A percentile compares a stretch with the other conserved stretches of the same genome.
These are phyloP conservation scores for Tryphoninae sp. DNA, from an alignment of 2,888 invertebrate genomes.

Conservation along the genomic window DNA sequence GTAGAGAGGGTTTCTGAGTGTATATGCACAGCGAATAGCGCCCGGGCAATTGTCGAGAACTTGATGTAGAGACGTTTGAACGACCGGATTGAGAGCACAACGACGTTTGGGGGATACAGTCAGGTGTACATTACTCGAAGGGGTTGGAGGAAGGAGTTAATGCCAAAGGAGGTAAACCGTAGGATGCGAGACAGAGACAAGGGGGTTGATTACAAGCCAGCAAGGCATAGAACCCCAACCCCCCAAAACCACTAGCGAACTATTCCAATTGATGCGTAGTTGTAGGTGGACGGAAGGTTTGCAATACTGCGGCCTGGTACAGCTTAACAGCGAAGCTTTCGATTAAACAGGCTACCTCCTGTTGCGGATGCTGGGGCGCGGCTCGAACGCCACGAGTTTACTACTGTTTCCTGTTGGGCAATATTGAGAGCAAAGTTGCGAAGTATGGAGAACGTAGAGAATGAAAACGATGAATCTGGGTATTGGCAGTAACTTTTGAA, in stretches of 20 bases:
- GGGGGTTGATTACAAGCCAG: constrained; percentile 55
- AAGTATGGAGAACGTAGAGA: neutral
- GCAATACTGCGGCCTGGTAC: constrained; percentile 20
- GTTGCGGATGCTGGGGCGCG: constrained; percentile 17
- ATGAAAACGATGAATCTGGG: neutral
- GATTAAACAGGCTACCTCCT: constrained; percentile 52
- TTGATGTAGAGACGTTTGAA: constrained; percentile 36
- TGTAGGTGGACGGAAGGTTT: constrained; percentile 20
- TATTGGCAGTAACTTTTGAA: no score
- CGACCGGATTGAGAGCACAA: constrained; percentile 47
- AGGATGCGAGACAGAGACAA: constrained; percentile 35
- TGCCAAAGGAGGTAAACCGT: constrained; percentile 25
- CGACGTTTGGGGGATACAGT: constrained; percentile 31
- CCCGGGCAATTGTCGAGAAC: constrained; percentile 26
- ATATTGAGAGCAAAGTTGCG: constrained; percentile 5
- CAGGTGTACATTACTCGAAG: constrained; percentile 51
- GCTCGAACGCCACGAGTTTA: constrained; percentile 18
- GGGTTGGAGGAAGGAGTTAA: constrained; percentile 5
- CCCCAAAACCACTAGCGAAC: constrained; percentile 60
- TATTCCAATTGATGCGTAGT: constrained; percentile 61
- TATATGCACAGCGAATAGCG: neutral
- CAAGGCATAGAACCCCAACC: constrained; percentile 35
- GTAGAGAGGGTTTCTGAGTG: constrained; percentile 1
- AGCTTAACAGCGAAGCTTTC: constrained; percentile 6
- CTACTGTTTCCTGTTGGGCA: constrained; percentile 5